Evolutionary conservation across 2,113 vertebrate species (phyloP), one percentile per base, ranked within the genome.

Genomic region (Notarius quadriscutis): DNA sequence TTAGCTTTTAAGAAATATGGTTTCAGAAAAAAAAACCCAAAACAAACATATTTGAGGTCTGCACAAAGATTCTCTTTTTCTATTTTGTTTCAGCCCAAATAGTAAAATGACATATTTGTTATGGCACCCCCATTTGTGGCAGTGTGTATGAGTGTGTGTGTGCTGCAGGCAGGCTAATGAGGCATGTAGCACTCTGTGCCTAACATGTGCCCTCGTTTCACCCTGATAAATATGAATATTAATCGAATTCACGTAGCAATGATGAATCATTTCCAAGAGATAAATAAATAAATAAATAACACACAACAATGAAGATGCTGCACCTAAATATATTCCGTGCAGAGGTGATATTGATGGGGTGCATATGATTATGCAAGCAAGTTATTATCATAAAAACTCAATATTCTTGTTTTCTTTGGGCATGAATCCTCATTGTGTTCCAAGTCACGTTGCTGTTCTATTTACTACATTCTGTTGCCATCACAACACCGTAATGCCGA

Each of bases 91-190:
- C 8, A 30, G 22, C n/a, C 6, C 22, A 80, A 83, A 65, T 79
- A 77, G 50, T 80, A 86, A 84, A 58, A 77, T 89, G 90, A 88
- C 82, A 77, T 75, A 84, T 88, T 82, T 89, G 78, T 84, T 67
- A 41, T 88, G 84, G 67, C 86, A 77, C 58, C 79, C 55, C 27
- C 14, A 81, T 75, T 84, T 86, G 84, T 86, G 57, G 85, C 18
- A 34, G 74, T 41, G 69, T 67, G 30, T 88, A 57, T 57, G 27
- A 18, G 75, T 82, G 69, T 87, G 79, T 48, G 74, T 83, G 83
- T 34, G 86, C 86, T 91, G 81, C 80, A 83, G 88, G 84, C 86
- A 83, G 90, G n/a, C 81, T 89, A 89, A 91, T 88, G 88, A 91
- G 88, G 87, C 87, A 87, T 81, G 48, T 27, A 12, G 57, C 62